Conservation (phyloP, 2,797 vertebrate species). For the Lagodon rhomboides region DNA sequence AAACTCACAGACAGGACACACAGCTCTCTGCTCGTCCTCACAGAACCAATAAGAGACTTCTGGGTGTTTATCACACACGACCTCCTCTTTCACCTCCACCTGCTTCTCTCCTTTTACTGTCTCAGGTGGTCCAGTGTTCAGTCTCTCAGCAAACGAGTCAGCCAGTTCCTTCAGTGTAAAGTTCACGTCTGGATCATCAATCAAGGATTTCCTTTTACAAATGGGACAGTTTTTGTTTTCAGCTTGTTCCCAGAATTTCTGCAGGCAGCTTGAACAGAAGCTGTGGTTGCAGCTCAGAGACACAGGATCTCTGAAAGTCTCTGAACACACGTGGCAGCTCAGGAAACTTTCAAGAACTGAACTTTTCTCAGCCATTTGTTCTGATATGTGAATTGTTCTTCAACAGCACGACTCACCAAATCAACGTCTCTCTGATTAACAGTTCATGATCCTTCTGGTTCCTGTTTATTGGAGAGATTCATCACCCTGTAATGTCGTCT, state of each 20-base stretch:
- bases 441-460: not conserved
- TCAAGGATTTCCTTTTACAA: slow-evolving; percentile 37
- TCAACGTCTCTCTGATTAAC: not conserved
- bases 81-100: not conserved
- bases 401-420: not conserved
- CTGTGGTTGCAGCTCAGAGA: slow-evolving; percentile 85
- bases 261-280: slow-evolving; percentile 85
- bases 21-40: slow-evolving; percentile 27
- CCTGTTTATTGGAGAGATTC: not conserved
- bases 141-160: slow-evolving; percentile 7
- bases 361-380: slow-evolving; percentile 28
- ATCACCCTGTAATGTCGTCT: not conserved
- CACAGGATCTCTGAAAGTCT: slow-evolving; percentile 84
- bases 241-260: slow-evolving; percentile 74
- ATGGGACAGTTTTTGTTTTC: slow-evolving; percentile 35
- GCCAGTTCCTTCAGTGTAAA: slow-evolving; percentile 28
- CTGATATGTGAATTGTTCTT: not conserved
- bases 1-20: slow-evolving; percentile 56
- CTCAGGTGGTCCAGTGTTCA: not conserved
- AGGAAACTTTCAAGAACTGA: fast-evolving
- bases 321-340: slow-evolving; percentile 83
- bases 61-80: slow-evolving; percentile 21
- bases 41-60: slow-evolving; percentile 37
- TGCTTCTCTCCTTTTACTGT: not conserved
- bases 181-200: fast-evolving